These are phyloP conservation scores for Cephalophus harveyi DNA, from an alignment of 2,113 vertebrate species.

Conservation along the genomic window DNA sequence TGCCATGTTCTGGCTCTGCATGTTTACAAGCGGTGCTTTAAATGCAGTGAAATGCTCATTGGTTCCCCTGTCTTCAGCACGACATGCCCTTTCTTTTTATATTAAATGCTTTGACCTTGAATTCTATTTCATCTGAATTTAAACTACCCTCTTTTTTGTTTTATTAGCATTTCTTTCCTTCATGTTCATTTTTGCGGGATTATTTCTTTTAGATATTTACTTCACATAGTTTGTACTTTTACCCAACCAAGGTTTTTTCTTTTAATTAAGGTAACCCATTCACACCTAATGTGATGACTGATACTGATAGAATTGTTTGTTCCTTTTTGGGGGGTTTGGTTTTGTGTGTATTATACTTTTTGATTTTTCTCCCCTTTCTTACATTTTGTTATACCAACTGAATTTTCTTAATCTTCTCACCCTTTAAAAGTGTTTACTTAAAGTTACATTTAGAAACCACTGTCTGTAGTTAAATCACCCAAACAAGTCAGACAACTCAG, in stretches of 20 bases:
- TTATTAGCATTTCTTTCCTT: background rate
- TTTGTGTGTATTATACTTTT: background rate
- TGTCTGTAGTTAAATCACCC: background rate
- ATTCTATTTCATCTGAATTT: conserved; percentile 12
- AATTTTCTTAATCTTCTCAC: background rate
- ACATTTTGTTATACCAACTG: background rate
- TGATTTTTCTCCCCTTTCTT: background rate
- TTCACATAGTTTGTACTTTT: background rate
- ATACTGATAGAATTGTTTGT: background rate
- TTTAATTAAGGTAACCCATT: background rate
- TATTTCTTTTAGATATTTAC: background rate
- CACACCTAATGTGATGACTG: background rate
- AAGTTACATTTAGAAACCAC: background rate
- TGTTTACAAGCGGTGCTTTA: background rate
- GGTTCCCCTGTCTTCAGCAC: background rate
- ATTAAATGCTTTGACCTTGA: background rate
- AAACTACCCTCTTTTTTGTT: background rate
- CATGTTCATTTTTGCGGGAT: background rate
- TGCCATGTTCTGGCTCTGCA: background rate
- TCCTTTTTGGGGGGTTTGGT: background rate
- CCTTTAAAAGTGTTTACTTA: background rate
- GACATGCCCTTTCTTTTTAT: background rate
- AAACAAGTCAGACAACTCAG: background rate
- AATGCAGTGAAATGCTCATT: background rate
- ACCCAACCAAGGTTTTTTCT: background rate